Conservation (phyloP, 92 coral and sea anemone genomes). For the Pocillopora meandrina region DNA sequence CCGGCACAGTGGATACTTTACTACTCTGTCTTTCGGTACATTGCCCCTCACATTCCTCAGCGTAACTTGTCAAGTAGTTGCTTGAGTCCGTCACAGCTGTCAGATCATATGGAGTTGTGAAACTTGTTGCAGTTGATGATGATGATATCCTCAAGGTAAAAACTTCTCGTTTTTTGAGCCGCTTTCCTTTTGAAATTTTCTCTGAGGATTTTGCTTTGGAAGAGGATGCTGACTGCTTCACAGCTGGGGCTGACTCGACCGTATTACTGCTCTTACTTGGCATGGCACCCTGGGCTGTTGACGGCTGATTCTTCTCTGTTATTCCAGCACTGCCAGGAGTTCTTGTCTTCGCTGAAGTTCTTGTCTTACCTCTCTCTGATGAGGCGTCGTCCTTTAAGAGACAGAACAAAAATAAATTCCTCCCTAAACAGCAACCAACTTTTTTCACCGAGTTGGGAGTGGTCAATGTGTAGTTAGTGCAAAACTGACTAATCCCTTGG, state of each 20-base stretch:
- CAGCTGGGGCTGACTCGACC: background rate
- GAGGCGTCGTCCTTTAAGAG: background rate
- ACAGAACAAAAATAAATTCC: background rate
- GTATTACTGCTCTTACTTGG: background rate
- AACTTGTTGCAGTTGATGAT: conserved; percentile 5
- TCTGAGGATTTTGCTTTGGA: background rate
- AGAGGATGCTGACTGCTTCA: background rate
- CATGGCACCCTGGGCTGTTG: background rate
- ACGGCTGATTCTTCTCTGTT: background rate
- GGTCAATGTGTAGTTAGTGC: too few relatives aligned
- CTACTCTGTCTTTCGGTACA: background rate
- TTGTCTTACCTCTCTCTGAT: background rate
- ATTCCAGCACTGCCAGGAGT: background rate
- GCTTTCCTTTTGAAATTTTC: background rate
- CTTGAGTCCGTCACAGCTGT: conserved; percentile 5
- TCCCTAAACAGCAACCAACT: background rate
- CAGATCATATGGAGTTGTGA: conserved; percentile 27
- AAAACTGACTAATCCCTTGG: background rate
- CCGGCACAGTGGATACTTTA: conserved; percentile 20
- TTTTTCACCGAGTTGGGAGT: too few relatives aligned
- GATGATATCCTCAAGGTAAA: conserved; percentile 18
- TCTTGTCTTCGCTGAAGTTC: background rate
- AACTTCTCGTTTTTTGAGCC: conserved; percentile 9
- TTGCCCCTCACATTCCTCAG: conserved; percentile 4
- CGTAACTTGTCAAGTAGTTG: background rate